Evolutionary conservation across 2,797 vertebrate species (phyloP).

Genomic region (Heteromormyrus szaboi): DNA sequence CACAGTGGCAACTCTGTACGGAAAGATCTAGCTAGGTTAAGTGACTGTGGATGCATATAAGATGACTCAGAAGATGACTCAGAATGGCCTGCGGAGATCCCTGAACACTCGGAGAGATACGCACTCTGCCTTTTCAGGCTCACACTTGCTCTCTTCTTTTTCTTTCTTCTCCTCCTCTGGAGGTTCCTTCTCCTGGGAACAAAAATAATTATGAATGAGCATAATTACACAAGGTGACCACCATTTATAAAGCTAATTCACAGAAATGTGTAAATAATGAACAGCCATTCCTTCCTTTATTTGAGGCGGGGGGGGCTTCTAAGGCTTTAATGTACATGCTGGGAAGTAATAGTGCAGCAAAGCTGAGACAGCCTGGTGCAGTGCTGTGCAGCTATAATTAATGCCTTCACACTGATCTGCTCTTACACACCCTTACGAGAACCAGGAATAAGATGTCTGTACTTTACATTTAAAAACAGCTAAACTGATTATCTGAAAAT

Average conservation of each 20-base stretch:
- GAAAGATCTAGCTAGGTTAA: background rate
- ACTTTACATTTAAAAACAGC: background rate
- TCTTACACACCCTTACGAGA: background rate
- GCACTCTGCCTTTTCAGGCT: constrained; percentile 79
- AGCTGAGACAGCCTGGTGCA: background rate
- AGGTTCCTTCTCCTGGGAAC: constrained; percentile 61
- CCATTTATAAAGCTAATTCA: background rate
- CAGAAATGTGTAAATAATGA: constrained; percentile 11
- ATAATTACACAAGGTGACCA: background rate
- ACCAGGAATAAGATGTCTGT: background rate
- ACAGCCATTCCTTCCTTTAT: background rate
- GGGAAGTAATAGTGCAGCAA: background rate
- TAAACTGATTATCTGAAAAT: background rate
- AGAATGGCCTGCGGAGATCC: background rate
- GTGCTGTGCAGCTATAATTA: background rate
- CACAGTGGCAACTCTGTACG: background rate
- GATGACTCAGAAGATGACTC: background rate
- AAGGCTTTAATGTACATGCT: background rate
- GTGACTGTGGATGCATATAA: background rate
- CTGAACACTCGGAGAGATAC: constrained; percentile 36
- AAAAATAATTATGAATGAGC: constrained; percentile 5
- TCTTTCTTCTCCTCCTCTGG: constrained; percentile 68
- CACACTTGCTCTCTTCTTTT: constrained; percentile 62
- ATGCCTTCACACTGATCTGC: background rate
- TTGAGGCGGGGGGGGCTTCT: background rate